Evolutionary conservation across 2,888 invertebrate genomes (phyloP).

Genomic region (Leucoma salicis): DNA sequence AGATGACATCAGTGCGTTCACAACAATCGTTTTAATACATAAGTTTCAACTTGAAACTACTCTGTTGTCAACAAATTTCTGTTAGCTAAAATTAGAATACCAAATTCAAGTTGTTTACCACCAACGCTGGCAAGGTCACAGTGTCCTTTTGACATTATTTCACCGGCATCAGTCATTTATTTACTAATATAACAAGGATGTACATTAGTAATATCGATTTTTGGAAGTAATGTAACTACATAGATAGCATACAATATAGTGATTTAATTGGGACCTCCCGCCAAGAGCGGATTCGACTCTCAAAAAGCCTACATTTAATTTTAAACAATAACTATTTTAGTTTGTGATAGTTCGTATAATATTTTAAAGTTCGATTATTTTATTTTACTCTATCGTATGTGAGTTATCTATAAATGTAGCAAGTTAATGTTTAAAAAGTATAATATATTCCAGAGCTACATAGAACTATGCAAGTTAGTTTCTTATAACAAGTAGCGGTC

Average conservation of each 20-base stretch:
- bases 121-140: slow-evolving; percentile 41
- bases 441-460: no score
- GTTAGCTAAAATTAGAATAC: slow-evolving; percentile 38
- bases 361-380: no score
- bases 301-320: no score
- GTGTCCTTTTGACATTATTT: slow-evolving; percentile 46
- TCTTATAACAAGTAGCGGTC: no score
- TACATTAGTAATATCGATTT: neutral
- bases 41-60: slow-evolving; percentile 9
- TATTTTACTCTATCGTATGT: no score
- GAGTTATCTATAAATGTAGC: no score
- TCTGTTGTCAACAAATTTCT: slow-evolving; percentile 18
- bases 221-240: slow-evolving; percentile 11
- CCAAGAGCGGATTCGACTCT: no score
- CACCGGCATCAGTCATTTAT: slow-evolving; percentile 26
- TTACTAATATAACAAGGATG: neutral
- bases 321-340: no score
- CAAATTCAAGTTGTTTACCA: slow-evolving; percentile 52
- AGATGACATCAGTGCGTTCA: slow-evolving; percentile 27
- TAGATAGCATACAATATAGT: neutral
- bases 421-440: no score
- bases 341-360: no score
- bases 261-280: no score
- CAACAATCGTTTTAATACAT: slow-evolving; percentile 7
- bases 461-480: no score